Evolutionary conservation across 1,140 invertebrate genomes (phyloP), one percentile per base, ranked within the genome.

Genomic region (Potamilus streckersoni): DNA sequence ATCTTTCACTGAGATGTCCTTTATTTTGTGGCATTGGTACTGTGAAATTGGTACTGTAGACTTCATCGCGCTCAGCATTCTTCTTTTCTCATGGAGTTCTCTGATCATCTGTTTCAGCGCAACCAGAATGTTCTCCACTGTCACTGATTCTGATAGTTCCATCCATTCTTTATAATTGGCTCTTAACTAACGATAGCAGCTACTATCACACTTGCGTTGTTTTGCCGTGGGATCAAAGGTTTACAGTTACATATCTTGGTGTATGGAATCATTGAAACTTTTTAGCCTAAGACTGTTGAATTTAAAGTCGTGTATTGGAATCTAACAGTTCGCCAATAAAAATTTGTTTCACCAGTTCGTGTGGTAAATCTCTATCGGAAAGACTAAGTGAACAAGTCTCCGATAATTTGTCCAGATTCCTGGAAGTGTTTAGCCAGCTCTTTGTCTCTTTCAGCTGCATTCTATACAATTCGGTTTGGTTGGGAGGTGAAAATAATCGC

Each of bases 1-100:
- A 71, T 84, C 80, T 62, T 78, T 76, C 1, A 68, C 64, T 6
- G 75, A 78, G 1, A 79, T 57, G 19, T 57, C 27, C 70, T 86
- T 85, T 19, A 85, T 61, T 23, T 65, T 71, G 17, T 80, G 90
- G 83, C 90, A 92, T n/a, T n/a, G n/a, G n/a, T n/a, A n/a, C 23
- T 23, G 23, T 23, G 23, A 23, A 23, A 2, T 23, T 23, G 23
- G 23, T 23, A 23, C 23, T 23, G 0, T 23, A 23, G 23, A 23
- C 23, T 23, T 23, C 0, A 23, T 23, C 23, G 23, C 23, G 0
- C 27, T 31, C 27, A 31, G 27, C 27, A 31, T 31, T 31, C 27
- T 31, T 31, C 2, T 31, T 31, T 31, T 2, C 27, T 31, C 4
- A 31, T 31, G 27, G 27, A 31, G 27, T 4, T 31, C 27, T 31